Conservation (phyloP, 2,113 vertebrate genomes). For the Meles meles region DNA sequence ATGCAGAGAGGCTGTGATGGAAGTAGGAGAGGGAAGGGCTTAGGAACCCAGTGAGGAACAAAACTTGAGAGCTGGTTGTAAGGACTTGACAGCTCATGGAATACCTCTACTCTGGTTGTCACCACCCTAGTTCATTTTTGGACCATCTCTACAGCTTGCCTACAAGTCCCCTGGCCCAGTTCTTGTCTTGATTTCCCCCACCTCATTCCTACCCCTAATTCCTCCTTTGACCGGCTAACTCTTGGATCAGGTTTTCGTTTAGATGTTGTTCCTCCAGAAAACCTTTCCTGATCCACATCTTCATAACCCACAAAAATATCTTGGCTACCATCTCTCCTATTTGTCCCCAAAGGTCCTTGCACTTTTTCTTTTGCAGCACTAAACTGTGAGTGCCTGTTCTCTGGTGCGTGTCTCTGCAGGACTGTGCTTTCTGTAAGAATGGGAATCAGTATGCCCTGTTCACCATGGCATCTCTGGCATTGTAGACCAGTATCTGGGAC, state of each 20-base stretch:
- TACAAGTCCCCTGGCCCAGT: not conserved
- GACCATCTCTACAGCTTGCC: not conserved
- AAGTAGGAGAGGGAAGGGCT: not conserved
- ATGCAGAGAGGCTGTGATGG: not conserved
- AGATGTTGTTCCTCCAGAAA: not conserved
- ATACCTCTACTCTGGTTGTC: not conserved
- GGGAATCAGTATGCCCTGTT: not conserved
- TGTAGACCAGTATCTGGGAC: not conserved
- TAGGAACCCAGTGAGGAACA: not conserved
- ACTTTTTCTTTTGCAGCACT: accelerated
- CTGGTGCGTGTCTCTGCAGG: not conserved
- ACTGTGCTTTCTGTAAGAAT: not conserved
- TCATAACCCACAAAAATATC: not conserved
- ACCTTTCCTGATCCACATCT: not conserved
- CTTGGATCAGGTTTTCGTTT: not conserved
- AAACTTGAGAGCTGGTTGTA: too few relatives aligned
- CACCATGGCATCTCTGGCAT: not conserved
- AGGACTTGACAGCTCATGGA: not conserved
- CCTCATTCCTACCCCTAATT: not conserved
- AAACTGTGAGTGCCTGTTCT: not conserved
- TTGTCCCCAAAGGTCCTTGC: not conserved
- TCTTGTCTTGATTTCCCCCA: not conserved
- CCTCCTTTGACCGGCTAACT: not conserved
- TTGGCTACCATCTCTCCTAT: too few relatives aligned
- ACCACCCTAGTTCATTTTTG: not conserved